Percentiles rank a stretch among this genome's conserved stretches.
Conservation (phyloP, 2,888 invertebrate species). For the Toxonevra muliebris region DNA sequence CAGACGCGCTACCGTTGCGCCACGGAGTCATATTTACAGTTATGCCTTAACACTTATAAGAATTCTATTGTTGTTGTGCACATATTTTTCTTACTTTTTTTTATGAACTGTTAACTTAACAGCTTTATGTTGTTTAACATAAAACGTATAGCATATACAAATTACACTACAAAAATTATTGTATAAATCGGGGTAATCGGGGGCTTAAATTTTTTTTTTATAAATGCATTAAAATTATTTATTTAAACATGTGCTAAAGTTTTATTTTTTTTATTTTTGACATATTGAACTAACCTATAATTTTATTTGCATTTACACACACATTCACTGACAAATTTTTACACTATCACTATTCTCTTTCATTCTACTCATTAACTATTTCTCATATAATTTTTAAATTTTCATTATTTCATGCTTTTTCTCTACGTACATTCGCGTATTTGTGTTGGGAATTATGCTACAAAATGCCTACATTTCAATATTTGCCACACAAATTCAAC, state of each 20-base stretch:
- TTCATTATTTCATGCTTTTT: neutral
- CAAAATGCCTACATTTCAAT: neutral
- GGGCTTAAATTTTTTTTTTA: neutral
- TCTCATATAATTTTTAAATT: neutral
- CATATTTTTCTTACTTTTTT: neutral
- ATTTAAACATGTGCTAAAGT: too few relatives aligned
- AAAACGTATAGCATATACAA: too few relatives aligned
- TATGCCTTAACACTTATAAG: neutral
- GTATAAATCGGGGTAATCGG: too few relatives aligned
- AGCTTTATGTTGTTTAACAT: too few relatives aligned
- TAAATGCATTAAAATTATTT: neutral
- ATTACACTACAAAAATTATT: too few relatives aligned
- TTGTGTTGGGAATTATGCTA: too few relatives aligned
- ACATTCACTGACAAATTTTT: neutral
- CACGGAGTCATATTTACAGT: slow-evolving; percentile 48
- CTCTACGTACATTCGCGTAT: too few relatives aligned
- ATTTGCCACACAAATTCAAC: slow-evolving; percentile 18
- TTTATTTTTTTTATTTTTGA: neutral
- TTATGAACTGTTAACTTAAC: neutral
- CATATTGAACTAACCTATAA: slow-evolving; percentile 21
- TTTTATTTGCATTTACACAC: slow-evolving; percentile 17
- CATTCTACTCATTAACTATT: neutral
- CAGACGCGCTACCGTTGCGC: slow-evolving; percentile 61
- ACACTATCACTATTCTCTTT: neutral
- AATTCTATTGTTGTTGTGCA: too few relatives aligned